phyloP scores from a whole-genome alignment of 2,888 invertebrate genomes.

The Acanthopleura granulata region DNA sequence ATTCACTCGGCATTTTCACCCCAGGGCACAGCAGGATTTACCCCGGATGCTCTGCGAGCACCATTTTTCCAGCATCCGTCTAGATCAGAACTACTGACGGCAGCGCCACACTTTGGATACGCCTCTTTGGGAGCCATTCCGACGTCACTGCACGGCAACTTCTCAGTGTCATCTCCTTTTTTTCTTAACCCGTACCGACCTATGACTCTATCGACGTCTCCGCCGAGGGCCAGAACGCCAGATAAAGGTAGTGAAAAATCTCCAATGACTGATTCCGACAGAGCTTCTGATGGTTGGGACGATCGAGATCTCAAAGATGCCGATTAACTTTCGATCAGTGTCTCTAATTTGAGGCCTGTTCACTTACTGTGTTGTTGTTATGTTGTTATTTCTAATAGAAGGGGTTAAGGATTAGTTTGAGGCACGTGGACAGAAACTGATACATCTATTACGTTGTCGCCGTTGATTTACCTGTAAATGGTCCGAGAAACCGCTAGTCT shows the following conservation, averaged over 20 bases:
- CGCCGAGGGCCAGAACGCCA: constrained; percentile 32
- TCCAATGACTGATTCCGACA: constrained; percentile 39
- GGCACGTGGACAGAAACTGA: no score
- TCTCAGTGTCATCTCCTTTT: constrained; percentile 43
- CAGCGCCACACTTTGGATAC: constrained; percentile 33
- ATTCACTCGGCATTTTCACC: constrained; percentile 63
- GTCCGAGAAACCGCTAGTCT: no score
- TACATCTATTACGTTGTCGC: no score
- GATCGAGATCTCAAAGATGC: constrained; percentile 32
- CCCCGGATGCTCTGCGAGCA: constrained; percentile 29
- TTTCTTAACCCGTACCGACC: constrained; percentile 49
- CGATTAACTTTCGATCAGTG: constrained; percentile 25
- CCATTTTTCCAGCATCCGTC: constrained; percentile 31
- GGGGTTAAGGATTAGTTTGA: no score
- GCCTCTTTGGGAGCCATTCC: constrained; percentile 32
- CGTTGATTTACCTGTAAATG: no score
- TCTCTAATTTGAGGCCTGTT: no score
- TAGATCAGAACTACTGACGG: constrained; percentile 28
- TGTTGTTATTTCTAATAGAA: no score
- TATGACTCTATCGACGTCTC: constrained; percentile 30
- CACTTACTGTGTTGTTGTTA: no score
- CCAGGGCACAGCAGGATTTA: constrained; percentile 39
- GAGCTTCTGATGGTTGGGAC: constrained; percentile 45
- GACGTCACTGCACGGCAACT: constrained; percentile 38
- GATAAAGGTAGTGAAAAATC: constrained; percentile 43